Conservation (phyloP, 2,113 vertebrate species). For the Tachysurus fulvidraco region DNA sequence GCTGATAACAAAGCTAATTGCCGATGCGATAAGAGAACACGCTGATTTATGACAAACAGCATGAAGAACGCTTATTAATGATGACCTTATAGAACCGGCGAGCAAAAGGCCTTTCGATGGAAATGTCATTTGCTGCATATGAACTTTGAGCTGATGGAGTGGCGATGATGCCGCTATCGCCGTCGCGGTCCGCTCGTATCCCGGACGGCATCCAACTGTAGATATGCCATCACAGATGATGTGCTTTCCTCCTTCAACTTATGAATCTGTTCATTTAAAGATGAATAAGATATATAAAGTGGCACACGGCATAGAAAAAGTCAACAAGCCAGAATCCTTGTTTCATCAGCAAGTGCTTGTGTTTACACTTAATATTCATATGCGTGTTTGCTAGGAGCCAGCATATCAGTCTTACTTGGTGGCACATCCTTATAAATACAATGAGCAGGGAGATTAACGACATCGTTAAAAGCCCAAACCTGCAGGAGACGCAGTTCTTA, state of each 20-base stretch:
- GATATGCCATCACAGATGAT: too few species aligned
- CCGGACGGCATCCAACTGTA: neutral
- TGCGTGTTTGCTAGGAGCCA: constrained; percentile 14
- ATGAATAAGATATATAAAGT: neutral
- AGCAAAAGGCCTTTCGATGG: constrained; percentile 47
- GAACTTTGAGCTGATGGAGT: constrained; percentile 4
- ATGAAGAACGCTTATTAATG: constrained; percentile 55
- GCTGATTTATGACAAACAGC: constrained; percentile 70
- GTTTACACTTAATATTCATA: constrained; percentile 33
- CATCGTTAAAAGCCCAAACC: constrained; percentile 68
- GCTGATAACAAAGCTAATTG: constrained; percentile 63
- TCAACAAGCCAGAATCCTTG: constrained; percentile 9
- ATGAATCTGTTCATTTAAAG: neutral
- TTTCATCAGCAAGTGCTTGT: constrained; percentile 5
- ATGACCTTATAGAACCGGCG: constrained; percentile 59
- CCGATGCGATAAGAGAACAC: constrained; percentile 68
- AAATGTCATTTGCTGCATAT: constrained; percentile 63
- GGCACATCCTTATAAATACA: constrained; percentile 57
- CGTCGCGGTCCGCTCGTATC: neutral
- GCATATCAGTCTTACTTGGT: constrained; percentile 39
- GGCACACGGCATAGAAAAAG: neutral
- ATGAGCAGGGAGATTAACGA: constrained; percentile 62
- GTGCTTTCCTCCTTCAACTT: neutral
- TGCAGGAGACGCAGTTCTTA: constrained; percentile 60
- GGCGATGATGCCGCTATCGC: too few species aligned